Evolutionary conservation across 2,888 invertebrate genomes (phyloP), one percentile per base, ranked within the genome.

Genomic region (Hirtodrosophila trivittata): DNA sequence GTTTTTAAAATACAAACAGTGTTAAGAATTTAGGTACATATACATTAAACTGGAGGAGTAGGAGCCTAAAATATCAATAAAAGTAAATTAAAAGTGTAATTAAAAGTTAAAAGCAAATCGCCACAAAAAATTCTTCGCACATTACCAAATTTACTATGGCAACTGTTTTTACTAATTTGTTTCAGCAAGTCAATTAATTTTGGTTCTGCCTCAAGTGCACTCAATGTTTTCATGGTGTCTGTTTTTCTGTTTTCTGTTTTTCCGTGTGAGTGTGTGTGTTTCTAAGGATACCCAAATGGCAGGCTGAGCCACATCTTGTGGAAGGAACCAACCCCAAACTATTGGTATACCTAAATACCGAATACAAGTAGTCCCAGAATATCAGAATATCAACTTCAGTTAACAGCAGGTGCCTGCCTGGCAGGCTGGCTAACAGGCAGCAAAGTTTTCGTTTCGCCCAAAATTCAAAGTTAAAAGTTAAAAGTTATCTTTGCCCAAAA

Each of bases 401-500:
- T 81, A 26, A 38, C 9, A 38, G 52, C 25, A 35, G 66, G 51
- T 49, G 42, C 16, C 56, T 41, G n/a, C 1, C 47, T 28, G 50
- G 10, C 10, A 10, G 33, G 5, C 21, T 21, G 37, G 3, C 39
- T 46, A 9, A 2, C 28, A 8, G 28, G 26, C 56, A 6, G 28
- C 5, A 74, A 84, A 77, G 52, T 71, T 84, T 75, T 63, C 38
- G 21, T 46, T 46, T 37, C 45, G 63, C 41, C 56, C 64, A 62
- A 59, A 86, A 73, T 75, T 80, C 75, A 21, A 83, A 75, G 83
- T 64, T 66, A 78, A 81, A 84, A 68, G 68, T 68, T 68, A 64
- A 60, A 66, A 82, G 83, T 80, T 82, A 86, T 86, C 72, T 75
- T 43, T 51, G 57, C 49, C 42, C 47, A 30, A 57, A 62, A 30